phyloP scores from a whole-genome alignment of 2,888 invertebrate species.

The Acronicta leporina region DNA sequence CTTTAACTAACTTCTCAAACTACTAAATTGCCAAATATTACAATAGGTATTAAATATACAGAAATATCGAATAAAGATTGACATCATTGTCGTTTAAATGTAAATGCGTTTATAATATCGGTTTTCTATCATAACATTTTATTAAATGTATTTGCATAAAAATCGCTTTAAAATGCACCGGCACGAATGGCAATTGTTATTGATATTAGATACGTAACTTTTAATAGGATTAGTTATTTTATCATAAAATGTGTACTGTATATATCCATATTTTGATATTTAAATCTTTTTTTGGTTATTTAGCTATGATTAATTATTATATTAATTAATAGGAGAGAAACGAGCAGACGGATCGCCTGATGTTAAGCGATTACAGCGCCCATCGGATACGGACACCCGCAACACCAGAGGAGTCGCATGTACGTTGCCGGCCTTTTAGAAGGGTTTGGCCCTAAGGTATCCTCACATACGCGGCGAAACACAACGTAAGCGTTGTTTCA shows the following conservation, averaged over 20 bases:
- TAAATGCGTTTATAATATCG: conserved; percentile 26
- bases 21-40: not conserved
- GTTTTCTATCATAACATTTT: conserved; percentile 13
- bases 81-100: conserved; percentile 10
- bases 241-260: conserved; percentile 5
- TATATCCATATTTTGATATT: conserved; percentile 23
- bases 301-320: no score
- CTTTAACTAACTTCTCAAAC: no score
- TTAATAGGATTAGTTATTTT: conserved; percentile 31
- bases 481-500: no score
- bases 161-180: conserved; percentile 36
- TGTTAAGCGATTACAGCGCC: no score
- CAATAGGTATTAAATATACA: conserved; percentile 36
- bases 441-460: no score
- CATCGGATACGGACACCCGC: no score
- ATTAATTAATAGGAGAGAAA: no score
- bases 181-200: conserved; percentile 29
- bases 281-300: not conserved
- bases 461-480: no score
- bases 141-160: conserved; percentile 47
- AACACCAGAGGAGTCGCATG: no score
- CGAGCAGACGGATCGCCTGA: no score
- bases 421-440: no score
- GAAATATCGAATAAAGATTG: conserved; percentile 22
- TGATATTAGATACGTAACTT: conserved; percentile 13